Base-by-base conservation (phyloP, 2,113 vertebrate genomes). In the Notiomystis cincta region DNA sequence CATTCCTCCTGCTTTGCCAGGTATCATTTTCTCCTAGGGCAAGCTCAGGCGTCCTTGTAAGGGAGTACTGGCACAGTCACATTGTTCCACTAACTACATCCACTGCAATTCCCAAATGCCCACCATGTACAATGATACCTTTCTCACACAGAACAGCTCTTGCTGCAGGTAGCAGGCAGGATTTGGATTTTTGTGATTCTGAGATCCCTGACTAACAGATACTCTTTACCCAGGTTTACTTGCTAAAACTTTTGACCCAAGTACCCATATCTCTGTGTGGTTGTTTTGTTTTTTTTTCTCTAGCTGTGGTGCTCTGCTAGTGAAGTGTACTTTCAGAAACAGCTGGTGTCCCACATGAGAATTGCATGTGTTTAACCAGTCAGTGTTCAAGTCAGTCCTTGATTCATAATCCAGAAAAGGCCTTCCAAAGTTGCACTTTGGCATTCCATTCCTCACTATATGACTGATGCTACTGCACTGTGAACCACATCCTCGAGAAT, bases 401-500 rank as follows among this genome's bases (percentile, higher is more conserved):
- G 44, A 44, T 35, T 67, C 57, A 47, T 24, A 80, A 82, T 16
- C 31, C 50, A 89, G 62, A 72, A 69, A 67, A 83, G 7, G 21
- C 44, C 27, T 86, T 82, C 47, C 28, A 80, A 56, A 66, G 20
- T 7, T 66, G 69, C 17, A 20, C 25, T 79, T 18, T 35, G 40
- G 57, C 27, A 30, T 77, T 69, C 61, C 21, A 19, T 19, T n/a
- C 37, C 25, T 22, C 33, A 9, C 5, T 9, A 3, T 23, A n/a
- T 2, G 14, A 38, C 22, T 33, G 60, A 42, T 6, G 3, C 37
- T 44, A 2, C 15, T 40, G 56, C 38, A 19, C 16, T 40, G 45
- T 0, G 1, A n/a, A 13, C n/a, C 16, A 21, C 21, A 21, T 48
- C 37, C 58, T 38, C 0, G 0, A 81, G 25, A 8, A 66, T 22